Conservation (phyloP, 2,888 invertebrate species). For the Auanema freiburgensis region DNA sequence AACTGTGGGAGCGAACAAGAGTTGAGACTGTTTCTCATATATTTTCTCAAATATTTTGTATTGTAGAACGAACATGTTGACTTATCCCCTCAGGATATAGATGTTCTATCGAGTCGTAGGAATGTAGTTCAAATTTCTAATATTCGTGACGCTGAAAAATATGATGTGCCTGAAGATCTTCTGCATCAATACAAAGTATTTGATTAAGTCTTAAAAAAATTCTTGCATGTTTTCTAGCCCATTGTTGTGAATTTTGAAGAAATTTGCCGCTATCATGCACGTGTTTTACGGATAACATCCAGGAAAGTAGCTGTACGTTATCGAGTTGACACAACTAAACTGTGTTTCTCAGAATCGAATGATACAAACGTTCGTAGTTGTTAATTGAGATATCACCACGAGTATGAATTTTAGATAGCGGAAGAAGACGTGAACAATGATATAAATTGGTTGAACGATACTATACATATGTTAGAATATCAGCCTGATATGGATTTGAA, state of each 20-base stretch:
- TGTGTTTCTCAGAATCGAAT: slow-evolving; percentile 1
- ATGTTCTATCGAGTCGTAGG: slow-evolving; percentile 34
- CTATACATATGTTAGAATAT: neutral
- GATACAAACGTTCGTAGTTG: neutral
- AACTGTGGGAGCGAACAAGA: slow-evolving; percentile 34
- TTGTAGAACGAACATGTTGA: slow-evolving; percentile 16
- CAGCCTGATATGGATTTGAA: slow-evolving; percentile 9
- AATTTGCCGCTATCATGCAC: slow-evolving; percentile 36
- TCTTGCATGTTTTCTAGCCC: slow-evolving; percentile 21
- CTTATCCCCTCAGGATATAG: slow-evolving; percentile 34
- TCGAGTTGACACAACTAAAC: slow-evolving; percentile 12
- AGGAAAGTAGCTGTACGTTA: slow-evolving; percentile 26
- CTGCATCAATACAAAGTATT: slow-evolving; percentile 30
- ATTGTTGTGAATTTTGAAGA: slow-evolving; percentile 37
- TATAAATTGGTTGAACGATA: slow-evolving; percentile 4
- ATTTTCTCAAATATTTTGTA: neutral
- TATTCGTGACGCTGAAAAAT: slow-evolving; percentile 28
- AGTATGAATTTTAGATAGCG: neutral
- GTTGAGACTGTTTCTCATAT: too few relatives aligned
- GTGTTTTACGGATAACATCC: slow-evolving; percentile 35
- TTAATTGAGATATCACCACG: neutral
- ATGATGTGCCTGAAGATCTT: slow-evolving; percentile 29
- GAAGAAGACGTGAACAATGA: neutral
- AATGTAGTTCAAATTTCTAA: slow-evolving; percentile 27
- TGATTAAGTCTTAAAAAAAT: slow-evolving; percentile 3